These are phyloP conservation scores for Scartelaos histophorus DNA, from an alignment of 2,113 vertebrate species.

Conservation along the genomic window DNA sequence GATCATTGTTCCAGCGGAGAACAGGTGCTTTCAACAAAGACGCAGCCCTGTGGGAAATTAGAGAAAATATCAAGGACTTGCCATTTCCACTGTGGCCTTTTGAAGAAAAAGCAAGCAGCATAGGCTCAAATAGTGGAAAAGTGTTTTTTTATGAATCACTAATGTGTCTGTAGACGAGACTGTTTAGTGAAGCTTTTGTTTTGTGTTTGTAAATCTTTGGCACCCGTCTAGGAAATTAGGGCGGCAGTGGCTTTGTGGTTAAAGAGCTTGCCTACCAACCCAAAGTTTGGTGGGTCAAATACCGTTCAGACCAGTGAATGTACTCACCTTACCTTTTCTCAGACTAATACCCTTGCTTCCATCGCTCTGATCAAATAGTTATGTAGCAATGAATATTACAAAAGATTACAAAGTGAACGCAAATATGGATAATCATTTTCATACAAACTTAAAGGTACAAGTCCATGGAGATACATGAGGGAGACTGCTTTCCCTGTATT, in stretches of 20 bases:
- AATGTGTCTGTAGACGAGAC: background rate
- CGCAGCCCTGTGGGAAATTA: conserved; percentile 49
- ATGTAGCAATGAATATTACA: too few species aligned
- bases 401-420: too few species aligned
- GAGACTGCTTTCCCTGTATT: too few species aligned
- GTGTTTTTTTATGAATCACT: background rate
- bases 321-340: background rate
- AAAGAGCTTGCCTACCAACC: too few species aligned
- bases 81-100: conserved; percentile 51
- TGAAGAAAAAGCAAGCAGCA: conserved; percentile 45
- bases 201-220: too few species aligned
- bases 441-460: too few species aligned
- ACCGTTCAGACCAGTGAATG: background rate
- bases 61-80: conserved; percentile 56
- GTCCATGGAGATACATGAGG: too few species aligned
- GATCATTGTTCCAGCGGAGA: conserved; percentile 58
- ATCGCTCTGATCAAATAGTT: too few species aligned
- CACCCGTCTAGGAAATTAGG: background rate
- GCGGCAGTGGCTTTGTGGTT: background rate
- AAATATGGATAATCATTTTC: too few species aligned
- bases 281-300: too few species aligned
- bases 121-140: conserved; percentile 5
- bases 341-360: too few species aligned
- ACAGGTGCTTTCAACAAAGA: conserved; percentile 72
- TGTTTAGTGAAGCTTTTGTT: too few species aligned